Base-by-base conservation (phyloP, 2,113 vertebrate species). In the Ascaphus truei region DNA sequence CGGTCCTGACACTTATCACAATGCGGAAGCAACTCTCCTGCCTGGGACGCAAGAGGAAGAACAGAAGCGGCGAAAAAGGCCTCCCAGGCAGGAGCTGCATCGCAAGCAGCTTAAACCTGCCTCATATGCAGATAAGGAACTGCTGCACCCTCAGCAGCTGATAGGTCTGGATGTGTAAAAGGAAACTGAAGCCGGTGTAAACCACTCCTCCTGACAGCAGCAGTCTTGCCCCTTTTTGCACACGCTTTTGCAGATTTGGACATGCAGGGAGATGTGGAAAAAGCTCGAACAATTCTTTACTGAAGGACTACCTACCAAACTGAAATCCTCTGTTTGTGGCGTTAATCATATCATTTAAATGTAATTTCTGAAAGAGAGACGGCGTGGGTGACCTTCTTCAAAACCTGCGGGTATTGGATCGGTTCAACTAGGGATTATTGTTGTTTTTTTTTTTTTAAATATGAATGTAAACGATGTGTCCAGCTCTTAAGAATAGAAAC, bases 11-110 rank as follows among this genome's bases (percentile, higher is more conserved):
- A 58, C 26, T 50, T 30, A 30, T n/a, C n/a, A n/a, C n/a, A 65
- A 68, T 31, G 29, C 65, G 55, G 65, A 68, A 68, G 65, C 15
- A 16, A 18, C 15, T 18, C 16, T 37, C n/a, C 41, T 45, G 51
- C 5, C 48, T 37, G 23, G 50, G 34, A 64, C 29, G 15, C 33
- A 26, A 37, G 8, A 64, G 47, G 47, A 25, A 64, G 43, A 48
- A 3, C 13, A 31, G 43, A 36, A 16, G 15, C 12, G 5, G 11
- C n/a, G 3, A 15, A 9, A 6, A 4, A 13, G 3, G 15, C 39
- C 39, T 41, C 3, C 5, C 65, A 34, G 29, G 15, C 33, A 48
- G 12, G 30, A 50, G 34, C 11, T 18, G 18, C 29, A 3, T n/a
- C 9, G 16, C 6, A 33, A 22, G 27, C 39, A n/a, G 26, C 10